A percentile compares a stretch with the other conserved stretches of the same genome.
These are phyloP conservation scores for Trachops cirrhosus DNA, from an alignment of 2,797 vertebrate genomes.

Conservation along the genomic window DNA sequence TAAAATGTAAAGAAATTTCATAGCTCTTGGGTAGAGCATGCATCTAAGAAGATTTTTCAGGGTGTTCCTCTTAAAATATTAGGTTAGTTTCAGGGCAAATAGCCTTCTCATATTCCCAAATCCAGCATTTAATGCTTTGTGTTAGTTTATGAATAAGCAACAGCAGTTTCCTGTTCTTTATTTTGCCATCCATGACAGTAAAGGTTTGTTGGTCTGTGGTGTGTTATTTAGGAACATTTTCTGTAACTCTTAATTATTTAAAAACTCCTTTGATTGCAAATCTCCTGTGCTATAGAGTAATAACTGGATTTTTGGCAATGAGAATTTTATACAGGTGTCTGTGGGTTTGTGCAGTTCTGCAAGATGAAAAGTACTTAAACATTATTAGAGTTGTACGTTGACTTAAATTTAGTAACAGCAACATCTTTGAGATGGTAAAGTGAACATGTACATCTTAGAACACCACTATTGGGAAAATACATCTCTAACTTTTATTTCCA, in stretches of 20 bases:
- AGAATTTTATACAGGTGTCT: background rate
- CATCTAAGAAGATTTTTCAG: background rate
- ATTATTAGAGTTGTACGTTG: background rate
- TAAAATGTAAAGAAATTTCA: background rate
- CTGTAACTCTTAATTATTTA: background rate
- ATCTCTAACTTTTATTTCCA: background rate
- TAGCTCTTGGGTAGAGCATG: background rate
- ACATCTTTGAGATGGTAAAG: background rate
- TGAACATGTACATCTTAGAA: background rate
- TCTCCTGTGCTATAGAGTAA: background rate
- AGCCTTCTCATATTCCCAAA: background rate
- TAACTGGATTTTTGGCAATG: background rate
- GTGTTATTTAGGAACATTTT: constrained; percentile 14
- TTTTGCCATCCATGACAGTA: background rate
- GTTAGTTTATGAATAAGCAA: background rate
- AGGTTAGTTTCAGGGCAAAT: background rate
- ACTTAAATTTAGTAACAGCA: background rate
- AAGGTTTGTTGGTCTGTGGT: background rate
- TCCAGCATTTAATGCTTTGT: background rate
- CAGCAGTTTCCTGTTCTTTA: background rate
- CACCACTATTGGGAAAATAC: background rate
- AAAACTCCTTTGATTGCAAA: background rate
- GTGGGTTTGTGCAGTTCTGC: background rate
- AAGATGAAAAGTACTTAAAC: background rate
- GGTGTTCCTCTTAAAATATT: background rate